phyloP scores from a whole-genome alignment of 1,140 invertebrate genomes.

The Leptonema lineaticorne region DNA sequence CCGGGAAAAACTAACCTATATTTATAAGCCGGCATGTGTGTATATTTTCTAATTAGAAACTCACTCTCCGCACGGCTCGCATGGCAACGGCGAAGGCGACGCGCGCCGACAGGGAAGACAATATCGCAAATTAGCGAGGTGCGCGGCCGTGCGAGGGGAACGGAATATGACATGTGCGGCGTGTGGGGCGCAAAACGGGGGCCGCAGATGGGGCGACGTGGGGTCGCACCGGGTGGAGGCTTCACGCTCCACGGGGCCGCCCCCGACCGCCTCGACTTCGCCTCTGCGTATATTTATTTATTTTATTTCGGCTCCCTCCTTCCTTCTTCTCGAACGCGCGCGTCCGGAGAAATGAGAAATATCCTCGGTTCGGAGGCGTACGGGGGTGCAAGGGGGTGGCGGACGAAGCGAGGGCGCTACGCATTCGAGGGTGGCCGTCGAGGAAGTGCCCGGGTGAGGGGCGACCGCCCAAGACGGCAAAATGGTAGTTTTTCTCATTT shows the following conservation, averaged over 20 bases:
- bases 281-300: conserved; percentile 30
- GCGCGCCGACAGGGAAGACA: conserved; percentile 26
- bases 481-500: conserved; percentile 42
- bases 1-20: conserved; percentile 39
- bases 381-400: neutral
- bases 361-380: conserved; percentile 19
- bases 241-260: neutral
- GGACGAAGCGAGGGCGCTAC: neutral
- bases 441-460: neutral
- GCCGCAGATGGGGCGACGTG: neutral
- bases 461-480: conserved; percentile 34
- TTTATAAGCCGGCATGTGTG: conserved; percentile 41
- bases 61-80: conserved; percentile 35
- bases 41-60: conserved; percentile 42
- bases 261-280: neutral
- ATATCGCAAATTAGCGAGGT: conserved; percentile 33
- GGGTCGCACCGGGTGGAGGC: neutral
- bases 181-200: neutral
- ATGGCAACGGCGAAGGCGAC: conserved; percentile 30
- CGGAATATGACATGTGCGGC: conserved; percentile 41
- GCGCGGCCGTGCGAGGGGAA: conserved; percentile 36
- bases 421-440: neutral
- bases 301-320: conserved; percentile 23
- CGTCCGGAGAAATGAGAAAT: conserved; percentile 30
- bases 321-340: conserved; percentile 11